These are phyloP conservation scores for Grammomys surdaster DNA, from an alignment of 2,113 vertebrate species.

Conservation along the genomic window DNA sequence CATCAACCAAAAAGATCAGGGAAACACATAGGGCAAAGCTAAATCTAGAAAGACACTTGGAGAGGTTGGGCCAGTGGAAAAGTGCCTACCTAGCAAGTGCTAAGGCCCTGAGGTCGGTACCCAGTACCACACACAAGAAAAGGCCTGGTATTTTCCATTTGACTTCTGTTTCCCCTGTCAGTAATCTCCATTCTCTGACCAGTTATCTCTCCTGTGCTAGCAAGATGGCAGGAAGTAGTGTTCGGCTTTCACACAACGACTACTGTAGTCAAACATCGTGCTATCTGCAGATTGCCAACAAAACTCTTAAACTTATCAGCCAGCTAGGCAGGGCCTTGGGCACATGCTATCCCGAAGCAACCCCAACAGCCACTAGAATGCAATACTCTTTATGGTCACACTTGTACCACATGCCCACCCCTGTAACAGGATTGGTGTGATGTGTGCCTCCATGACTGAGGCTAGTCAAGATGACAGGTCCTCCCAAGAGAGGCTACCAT, in stretches of 20 bases:
- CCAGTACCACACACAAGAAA: neutral
- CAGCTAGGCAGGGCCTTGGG: neutral
- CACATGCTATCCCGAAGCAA: neutral
- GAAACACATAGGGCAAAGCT: neutral
- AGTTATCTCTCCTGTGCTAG: neutral
- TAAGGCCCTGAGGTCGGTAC: no score
- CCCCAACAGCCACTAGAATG: neutral
- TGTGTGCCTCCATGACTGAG: neutral
- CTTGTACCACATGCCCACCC: neutral
- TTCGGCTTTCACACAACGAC: neutral
- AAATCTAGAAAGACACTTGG: neutral
- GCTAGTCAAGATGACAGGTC: neutral
- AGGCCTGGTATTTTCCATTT: slow-evolving; percentile 18
- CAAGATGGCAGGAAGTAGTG: neutral
- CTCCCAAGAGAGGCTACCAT: neutral
- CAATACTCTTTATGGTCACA: slow-evolving; percentile 7
- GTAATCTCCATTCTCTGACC: neutral
- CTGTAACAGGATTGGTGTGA: neutral
- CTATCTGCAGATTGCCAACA: slow-evolving; percentile 4
- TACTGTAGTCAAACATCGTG: neutral
- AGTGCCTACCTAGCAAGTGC: neutral
- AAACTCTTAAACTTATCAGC: slow-evolving; percentile 1
- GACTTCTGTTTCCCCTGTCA: slow-evolving; percentile 34
- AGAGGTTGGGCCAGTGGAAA: neutral
- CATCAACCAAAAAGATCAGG: slow-evolving; percentile 48